Evolutionary conservation across 2,888 invertebrate species (phyloP), one percentile per base, ranked within the genome.

Genomic region (Rambutsinella grinnellia): DNA sequence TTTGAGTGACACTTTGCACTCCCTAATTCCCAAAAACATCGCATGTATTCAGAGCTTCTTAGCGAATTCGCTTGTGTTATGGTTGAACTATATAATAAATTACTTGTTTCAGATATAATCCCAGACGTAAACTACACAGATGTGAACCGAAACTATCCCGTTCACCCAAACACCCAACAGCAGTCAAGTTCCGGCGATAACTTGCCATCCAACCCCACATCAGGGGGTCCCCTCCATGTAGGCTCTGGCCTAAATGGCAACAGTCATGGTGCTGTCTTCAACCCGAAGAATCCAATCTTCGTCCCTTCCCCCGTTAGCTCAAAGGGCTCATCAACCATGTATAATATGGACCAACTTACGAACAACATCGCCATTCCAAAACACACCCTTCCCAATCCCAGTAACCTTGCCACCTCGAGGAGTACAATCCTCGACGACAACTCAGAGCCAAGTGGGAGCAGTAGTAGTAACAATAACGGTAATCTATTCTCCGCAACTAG

Each of bases 321-420:
- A 26, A 83, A 81, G 65, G 79, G 84, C 58, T 84, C 84, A 15
- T 78, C 81, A 24, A 84, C 84, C 17, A 80, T 84, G 79, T 84
- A 82, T 78, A 84, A 84, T 63, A 84, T 84, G 84, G 84, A 84
- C 75, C 84, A 84, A 72, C 76, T 84, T 76, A 84, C 84, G 63
- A 84, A 84, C 66, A 84, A 84, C 77, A 84, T 84, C 46, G 84
- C 84, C 65, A 84, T 84, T 80, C 84, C 84, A 0, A 83, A 81
- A 60, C 84, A 84, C 68, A 82, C 81, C 19, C 78, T 84, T 56
- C 81, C 84, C 62, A 84, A 84, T 72, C 84, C 84, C 2, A 83
- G 83, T 68, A 84, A 84, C 78, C 80, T 84, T 54, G 84, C 84
- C 54, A 84, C 84, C 36, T 83, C 83, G 23, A 76, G 84, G 23